Base-by-base conservation (phyloP, 2,888 invertebrate species). In the Pammene aurita region DNA sequence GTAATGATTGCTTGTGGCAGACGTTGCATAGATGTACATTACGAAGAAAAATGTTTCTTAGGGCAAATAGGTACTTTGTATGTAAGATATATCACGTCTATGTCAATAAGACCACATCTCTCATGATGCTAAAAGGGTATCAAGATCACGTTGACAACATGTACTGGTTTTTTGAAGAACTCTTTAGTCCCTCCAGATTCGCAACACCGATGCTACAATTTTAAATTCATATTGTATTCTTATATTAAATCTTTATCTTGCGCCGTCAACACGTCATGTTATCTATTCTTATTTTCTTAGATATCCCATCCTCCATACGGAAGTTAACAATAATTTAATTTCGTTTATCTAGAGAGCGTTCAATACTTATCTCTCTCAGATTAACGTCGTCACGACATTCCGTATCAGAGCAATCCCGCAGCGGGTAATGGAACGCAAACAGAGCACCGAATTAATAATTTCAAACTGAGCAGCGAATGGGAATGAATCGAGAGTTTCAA, bases 391-490 rank as follows among this genome's bases (percentile, higher is more conserved):
- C 54, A 60, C 54, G 54, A 69, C 61, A 62, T 61, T 62, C 48
- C 34, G 60, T 48, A 67, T 65, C 52, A 48, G 65, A 65, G 60
- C 64, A 65, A 48, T 65, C 46, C 57, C 44, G 18, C 46, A 63
- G 72, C 69, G 74, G 72, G 66, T 77, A 81, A 82, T 80, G 77
- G 80, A 85, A 84, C 71, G 79, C 81, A 83, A 84, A 80, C 79
- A 81, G 72, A 76, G 72, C 50, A 35, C 71, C 74, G 77, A 78
- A 78, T 78, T 79, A 78, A 78, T 81, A 81, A 82, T 80, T 79
- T 77, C 77, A 76, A 79, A 72, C 75, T 75, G 74, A 70, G 58
- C 68, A 35, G 70, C 67, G 61, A 48, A 74, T 74, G 71, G 77
- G 75, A 78, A 79, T 75, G 76, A 77, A 80, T 80, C 77, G 78